phyloP scores from a whole-genome alignment of 1,140 invertebrate species.

The Drosophila kanapiae region DNA sequence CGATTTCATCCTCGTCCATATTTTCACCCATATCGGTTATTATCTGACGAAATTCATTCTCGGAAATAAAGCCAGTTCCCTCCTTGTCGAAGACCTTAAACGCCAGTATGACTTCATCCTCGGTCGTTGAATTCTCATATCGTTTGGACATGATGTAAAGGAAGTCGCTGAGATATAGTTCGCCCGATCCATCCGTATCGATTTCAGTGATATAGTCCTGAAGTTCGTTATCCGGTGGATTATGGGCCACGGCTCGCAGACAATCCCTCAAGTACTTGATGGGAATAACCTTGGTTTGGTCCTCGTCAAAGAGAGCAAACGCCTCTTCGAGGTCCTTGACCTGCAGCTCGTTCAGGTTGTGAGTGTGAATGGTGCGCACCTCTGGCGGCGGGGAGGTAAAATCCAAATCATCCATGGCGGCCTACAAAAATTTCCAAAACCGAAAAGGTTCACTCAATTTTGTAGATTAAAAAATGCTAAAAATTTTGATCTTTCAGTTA shows the following conservation, averaged over 20 bases:
- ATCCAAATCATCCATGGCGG: slow-evolving; percentile 61
- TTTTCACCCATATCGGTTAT: slow-evolving; percentile 47
- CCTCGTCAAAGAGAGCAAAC: slow-evolving; percentile 50
- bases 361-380: slow-evolving; percentile 37
- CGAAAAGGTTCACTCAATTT: not conserved
- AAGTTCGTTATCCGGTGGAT: slow-evolving; percentile 52
- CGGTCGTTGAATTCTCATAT: slow-evolving; percentile 41
- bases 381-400: slow-evolving; percentile 58
- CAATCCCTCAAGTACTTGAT: slow-evolving; percentile 53
- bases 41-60: slow-evolving; percentile 53
- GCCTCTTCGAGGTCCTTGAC: slow-evolving; percentile 48
- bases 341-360: slow-evolving; percentile 47
- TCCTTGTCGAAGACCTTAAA: slow-evolving; percentile 62
- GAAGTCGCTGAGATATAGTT: slow-evolving; percentile 58
- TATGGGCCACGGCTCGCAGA: slow-evolving; percentile 51
- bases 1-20: slow-evolving; percentile 56
- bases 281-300: slow-evolving; percentile 29
- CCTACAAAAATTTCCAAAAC: not conserved
- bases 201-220: slow-evolving; percentile 54
- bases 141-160: slow-evolving; percentile 58
- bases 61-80: slow-evolving; percentile 52
- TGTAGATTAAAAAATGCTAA: not conserved
- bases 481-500: slow-evolving; percentile 6
- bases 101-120: slow-evolving; percentile 64
- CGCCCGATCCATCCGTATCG: slow-evolving; percentile 56